Evolutionary conservation across 2,888 invertebrate genomes (phyloP), one percentile per base, ranked within the genome.

Genomic region (Gnatocerus cornutus): DNA sequence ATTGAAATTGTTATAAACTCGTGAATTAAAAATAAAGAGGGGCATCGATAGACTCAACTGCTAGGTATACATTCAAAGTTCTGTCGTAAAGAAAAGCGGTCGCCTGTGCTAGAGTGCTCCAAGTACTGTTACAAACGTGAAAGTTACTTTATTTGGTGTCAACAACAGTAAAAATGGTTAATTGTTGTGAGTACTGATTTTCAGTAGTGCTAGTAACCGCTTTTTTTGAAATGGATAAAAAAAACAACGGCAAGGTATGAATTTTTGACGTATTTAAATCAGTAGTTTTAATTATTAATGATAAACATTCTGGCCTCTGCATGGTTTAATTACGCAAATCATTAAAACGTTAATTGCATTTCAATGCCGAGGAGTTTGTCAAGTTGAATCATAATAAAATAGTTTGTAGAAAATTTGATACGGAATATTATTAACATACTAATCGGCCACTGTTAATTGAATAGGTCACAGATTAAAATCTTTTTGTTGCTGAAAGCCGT

Each of bases 201-300:
- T 59, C 16, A 1, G 5, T 14, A 16, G 30, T 59, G 46, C 12
- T 14, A 30, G 14, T 27, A 37, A 12, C 39, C 14, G 10, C 30
- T 39, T 56, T n/a, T 56, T 56, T 43, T 39, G 12, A 21, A 27
- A 56, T 56, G 56, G 56, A 56, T 56, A 56, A 56, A 55, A 55
- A 39, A 55, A 55, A 9, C 29, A 56, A 56, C 12, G 56, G 56
- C 41, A 56, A 56, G 37, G 56, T 56, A 56, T 56, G 56, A 13
- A 9, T 12, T 33, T 37, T 39, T 5, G 21, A 4, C 6, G 7
- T 33, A 33, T 33, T n/a, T 33, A 33, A 33, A 21, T 21, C 4
- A 45, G n/a, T 50, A n/a, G 16, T 45, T 45, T 45, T 9, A 45
- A 45, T 45, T 50, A 27, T 21, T 21, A 21, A 4, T 4, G 21